These are phyloP conservation scores for Spilarctia lutea DNA, from an alignment of 2,888 invertebrate species.

Conservation along the genomic window DNA sequence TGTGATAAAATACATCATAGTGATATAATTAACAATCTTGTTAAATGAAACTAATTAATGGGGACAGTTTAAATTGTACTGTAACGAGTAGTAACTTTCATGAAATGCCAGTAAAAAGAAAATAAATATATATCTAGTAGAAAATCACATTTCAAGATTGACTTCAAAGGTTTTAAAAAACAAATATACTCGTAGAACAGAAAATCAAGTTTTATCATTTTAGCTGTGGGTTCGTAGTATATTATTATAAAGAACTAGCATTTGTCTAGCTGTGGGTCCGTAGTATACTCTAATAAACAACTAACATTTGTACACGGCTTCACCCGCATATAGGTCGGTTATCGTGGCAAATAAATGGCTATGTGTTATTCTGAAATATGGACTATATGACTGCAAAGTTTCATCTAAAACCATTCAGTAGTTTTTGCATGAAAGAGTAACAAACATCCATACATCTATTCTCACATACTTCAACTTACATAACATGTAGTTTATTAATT, in stretches of 20 bases:
- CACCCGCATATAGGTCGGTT: not conserved
- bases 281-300: not conserved
- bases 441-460: no score
- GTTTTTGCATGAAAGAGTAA: no score
- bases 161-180: not conserved
- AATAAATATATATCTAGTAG: not conserved
- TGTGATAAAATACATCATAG: conserved; percentile 8
- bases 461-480: not conserved
- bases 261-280: not conserved
- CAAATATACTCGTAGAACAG: not conserved
- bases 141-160: not conserved
- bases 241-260: not conserved
- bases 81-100: not conserved
- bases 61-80: not conserved
- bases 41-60: conserved; percentile 7
- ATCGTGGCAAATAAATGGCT: no score
- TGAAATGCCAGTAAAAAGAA: not conserved
- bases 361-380: no score
- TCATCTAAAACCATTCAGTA: no score
- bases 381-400: no score
- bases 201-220: not conserved
- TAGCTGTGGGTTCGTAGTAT: not conserved
- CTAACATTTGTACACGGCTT: not conserved
- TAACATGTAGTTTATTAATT: not conserved
- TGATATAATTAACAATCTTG: conserved; percentile 28